Evolutionary conservation across 2,113 vertebrate genomes (phyloP).

Genomic region (Chaetorhynchus papuensis): DNA sequence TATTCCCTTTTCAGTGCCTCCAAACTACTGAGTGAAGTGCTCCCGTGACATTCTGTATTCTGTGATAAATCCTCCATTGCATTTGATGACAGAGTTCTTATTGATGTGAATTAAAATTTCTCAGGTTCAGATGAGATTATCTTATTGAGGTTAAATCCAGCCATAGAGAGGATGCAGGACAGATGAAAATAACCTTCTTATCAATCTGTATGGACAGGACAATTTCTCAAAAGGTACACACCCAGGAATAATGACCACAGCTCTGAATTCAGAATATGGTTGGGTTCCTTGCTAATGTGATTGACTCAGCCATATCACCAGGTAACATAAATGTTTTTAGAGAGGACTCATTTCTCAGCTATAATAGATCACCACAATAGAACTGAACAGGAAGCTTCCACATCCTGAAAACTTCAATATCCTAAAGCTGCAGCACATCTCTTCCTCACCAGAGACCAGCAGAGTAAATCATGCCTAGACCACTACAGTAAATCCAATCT

Average conservation of each 20-base stretch:
- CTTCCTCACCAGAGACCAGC: neutral
- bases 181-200: neutral
- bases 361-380: neutral
- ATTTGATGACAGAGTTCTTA: neutral
- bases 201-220: neutral
- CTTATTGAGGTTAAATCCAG: neutral
- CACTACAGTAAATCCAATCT: neutral
- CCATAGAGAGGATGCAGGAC: neutral
- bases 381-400: neutral
- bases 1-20: neutral
- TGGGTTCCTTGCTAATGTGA: neutral
- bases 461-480: neutral
- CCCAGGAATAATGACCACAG: neutral
- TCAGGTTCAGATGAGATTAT: neutral
- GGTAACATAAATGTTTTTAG: neutral
- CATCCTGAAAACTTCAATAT: neutral
- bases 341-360: neutral
- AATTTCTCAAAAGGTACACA: neutral
- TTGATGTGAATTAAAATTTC: neutral
- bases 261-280: neutral
- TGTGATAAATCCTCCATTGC: neutral
- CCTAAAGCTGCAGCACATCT: neutral
- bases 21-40: neutral
- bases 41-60: neutral
- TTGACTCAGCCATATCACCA: neutral